Evolutionary conservation across 2,888 invertebrate genomes (phyloP), one percentile per base, ranked within the genome.

Genomic region (Gari tellinella): DNA sequence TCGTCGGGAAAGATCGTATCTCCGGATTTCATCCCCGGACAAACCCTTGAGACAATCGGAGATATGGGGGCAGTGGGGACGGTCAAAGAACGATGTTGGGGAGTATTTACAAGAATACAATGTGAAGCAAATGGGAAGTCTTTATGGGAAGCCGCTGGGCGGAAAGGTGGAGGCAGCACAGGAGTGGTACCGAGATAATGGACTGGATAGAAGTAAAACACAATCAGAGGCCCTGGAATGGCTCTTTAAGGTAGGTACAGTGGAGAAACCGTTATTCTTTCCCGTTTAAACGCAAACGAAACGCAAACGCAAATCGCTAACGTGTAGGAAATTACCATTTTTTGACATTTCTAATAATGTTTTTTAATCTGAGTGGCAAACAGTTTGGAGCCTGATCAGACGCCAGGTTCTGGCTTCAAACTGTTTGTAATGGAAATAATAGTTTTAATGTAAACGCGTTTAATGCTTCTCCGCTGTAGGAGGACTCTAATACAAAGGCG

Each of bases 81-180:
- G 51, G 46, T 31, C 68, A 10, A 63, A 74, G 46, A 62, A 66
- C 38, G 61, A 72, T 14, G 66, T 58, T 10, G 66, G 62, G 14
- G 77, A 74, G 5, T 80, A 74, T 48, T 53, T 70, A 25, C 80
- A 80, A 57, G 77, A 81, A 10, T 74, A 55, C 53, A 79, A 82
- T 57, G 75, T 83, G 7, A 79, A 68, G 65, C 76, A 80, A 43
- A 70, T 82, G 73, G 68, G 72, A 10, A 60, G 70, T 45, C 65
- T 85, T 19, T 85, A 83, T 53, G 81, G 83, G 4, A 74, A 69
- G 43, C 51, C 60, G 17, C 64, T 84, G n/a, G 58, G 72, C 4
- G 84, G 84, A 23, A 78, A 73, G 19, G 73, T 81, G 21, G 64
- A 81, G 23, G 72, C 72, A 2, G 80, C 84, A 1, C 62, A 78